Conservation (phyloP, 35 echinoderm and acorn worm genomes). For the Apostichopus parvimensis region DNA sequence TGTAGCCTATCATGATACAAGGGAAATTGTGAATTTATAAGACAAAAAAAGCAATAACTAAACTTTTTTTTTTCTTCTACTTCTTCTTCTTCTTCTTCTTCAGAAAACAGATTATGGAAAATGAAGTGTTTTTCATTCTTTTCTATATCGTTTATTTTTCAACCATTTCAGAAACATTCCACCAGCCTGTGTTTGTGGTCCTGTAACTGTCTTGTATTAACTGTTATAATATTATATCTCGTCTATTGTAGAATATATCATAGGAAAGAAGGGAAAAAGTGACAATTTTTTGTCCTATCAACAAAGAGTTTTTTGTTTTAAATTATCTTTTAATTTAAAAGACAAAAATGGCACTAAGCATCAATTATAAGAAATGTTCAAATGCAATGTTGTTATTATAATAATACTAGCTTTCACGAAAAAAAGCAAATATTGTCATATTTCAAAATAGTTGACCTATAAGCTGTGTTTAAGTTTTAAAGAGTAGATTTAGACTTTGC, state of each 20-base stretch:
- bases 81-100: not conserved
- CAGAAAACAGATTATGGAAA: constrained; percentile 6
- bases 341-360: too few species aligned
- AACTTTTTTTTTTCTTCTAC: not conserved
- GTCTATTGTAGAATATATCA: not conserved
- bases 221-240: not conserved
- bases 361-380: too few species aligned
- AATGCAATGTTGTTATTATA: too few species aligned
- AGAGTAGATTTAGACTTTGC: too few species aligned
- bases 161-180: constrained; percentile 44
- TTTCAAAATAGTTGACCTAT: too few species aligned
- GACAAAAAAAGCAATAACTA: constrained; percentile 31
- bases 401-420: too few species aligned
- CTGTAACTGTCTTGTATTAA: not conserved
- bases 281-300: too few species aligned
- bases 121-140: constrained; percentile 22
- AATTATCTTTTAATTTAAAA: too few species aligned
- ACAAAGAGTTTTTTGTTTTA: too few species aligned
- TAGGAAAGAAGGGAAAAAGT: not conserved
- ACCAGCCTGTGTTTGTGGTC: constrained; percentile 22
- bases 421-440: too few species aligned
- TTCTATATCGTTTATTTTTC: constrained; percentile 33
- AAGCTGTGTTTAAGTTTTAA: too few species aligned
- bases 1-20: not conserved
- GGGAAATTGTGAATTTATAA: not conserved